Evolutionary conservation across 2,888 invertebrate species (phyloP), one percentile per base, ranked within the genome.

Genomic region (Lycophotia porphyrea): DNA sequence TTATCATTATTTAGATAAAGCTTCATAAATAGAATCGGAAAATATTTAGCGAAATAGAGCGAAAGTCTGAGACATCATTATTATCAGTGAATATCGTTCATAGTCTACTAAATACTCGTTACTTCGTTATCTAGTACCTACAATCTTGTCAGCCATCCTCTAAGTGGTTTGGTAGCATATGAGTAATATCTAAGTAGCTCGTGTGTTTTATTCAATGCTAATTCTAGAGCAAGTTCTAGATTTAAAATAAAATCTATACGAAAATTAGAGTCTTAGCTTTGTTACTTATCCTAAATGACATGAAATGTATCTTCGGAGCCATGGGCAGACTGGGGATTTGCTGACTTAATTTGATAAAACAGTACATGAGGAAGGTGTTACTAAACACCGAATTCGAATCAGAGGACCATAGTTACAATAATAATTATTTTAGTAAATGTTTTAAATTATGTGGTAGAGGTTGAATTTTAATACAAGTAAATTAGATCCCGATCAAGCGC

Each of bases 1-100:
- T 63, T 74, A 84, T 74, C 55, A 66, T 61, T 24, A 58, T 9
- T 5, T 49, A 79, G 60, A 83, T 84, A 84, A 65, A 68, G 31
- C 21, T 31, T 63, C 24, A 52, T 78, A 65, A 61, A 58, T 27
- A 42, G 15, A 69, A 60, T 55, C 15, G 18, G 7, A 49, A 61
- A 64, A 64, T 61, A 34, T 61, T 78, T 9, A 9, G 15, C 0
- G 5, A 79, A 79, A 64, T 63, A 63, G 55, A n/a, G 18, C 34
- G 42, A 63, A 80, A 34, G 27, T 65, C 58, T 77, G 13, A 34
- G 65, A 52, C 52, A 60, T 64, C n/a, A 52, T 65, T 55, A 47
- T 58, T 82, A 78, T 82, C 69, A 44, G 44, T 60, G 5, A 61
- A 42, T 64, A 55, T 49, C 42, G 39, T 76, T 44, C 18, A 47